Evolutionary conservation across 2,797 vertebrate genomes (phyloP), one percentile per base, ranked within the genome.

Genomic region (Gobionotothen gibberifrons): DNA sequence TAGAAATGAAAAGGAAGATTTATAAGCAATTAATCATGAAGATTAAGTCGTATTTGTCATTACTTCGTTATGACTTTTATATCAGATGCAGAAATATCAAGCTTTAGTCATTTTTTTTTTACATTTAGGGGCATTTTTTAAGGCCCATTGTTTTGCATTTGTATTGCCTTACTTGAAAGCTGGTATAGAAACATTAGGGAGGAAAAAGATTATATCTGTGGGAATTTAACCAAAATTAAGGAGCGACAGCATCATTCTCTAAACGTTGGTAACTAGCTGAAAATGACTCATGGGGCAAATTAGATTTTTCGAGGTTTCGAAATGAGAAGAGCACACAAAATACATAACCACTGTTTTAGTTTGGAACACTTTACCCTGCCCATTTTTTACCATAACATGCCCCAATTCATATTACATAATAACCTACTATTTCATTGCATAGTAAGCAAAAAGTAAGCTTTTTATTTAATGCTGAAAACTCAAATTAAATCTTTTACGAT

Each of bases 1-100:
- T 83, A 69, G 54, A 48, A 69, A 63, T 39, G 42, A 69, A 76
- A 79, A 60, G 49, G 51, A 49, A 44, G 47, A 71, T 74, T 59
- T 60, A 69, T 29, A 74, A 70, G 15, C 19, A 80, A 78, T 69
- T 75, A 79, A 79, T 79, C 67, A 48, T 69, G n/a, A 65, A 54
- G 43, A 58, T n/a, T 39, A 26, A 72, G 22, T 54, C 46, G 40
- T 42, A 57, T 81, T 54, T 66, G 55, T 65, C 60, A 39, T 72
- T 69, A 63, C 21, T 51, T 79, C 59, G 58, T 72, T 59, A 29
- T 21, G 11, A 49, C 62, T 67, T 74, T 64, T 53, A 66, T 22
- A 59, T 1, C 17, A 46, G 14, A 69, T 61, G 60, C 15, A 60
- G 19, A 63, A 57, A 67, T 56, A 67, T 60, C 5, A 62, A 46